These are phyloP conservation scores for Dicyema japonicum DNA, from an alignment of 1,140 invertebrate genomes.

Conservation along the genomic window DNA sequence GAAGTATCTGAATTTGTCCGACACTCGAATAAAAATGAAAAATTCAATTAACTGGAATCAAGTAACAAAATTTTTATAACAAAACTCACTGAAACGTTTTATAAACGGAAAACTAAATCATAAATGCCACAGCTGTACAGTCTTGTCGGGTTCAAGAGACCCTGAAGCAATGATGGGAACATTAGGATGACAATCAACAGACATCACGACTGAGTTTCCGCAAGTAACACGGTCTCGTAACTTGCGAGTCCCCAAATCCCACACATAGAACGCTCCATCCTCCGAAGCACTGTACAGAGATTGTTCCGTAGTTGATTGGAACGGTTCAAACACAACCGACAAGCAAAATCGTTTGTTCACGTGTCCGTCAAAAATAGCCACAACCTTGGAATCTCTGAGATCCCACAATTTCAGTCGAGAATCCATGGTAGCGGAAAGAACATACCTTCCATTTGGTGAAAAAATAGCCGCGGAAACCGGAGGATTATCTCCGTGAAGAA, in stretches of 20 bases:
- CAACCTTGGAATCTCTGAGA: slow-evolving; percentile 61
- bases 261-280: too few species aligned
- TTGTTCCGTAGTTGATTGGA: too few species aligned
- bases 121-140: slow-evolving; percentile 95
- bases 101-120: too few species aligned
- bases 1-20: too few species aligned
- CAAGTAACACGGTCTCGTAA: too few species aligned
- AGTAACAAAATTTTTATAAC: too few species aligned
- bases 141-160: slow-evolving; percentile 86
- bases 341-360: slow-evolving; percentile 97
- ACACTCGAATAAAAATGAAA: too few species aligned
- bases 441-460: slow-evolving; percentile 96
- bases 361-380: slow-evolving; percentile 87
- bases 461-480: slow-evolving; percentile 99
- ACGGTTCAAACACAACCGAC: too few species aligned
- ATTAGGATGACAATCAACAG: slow-evolving; percentile 84
- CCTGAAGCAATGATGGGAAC: slow-evolving; percentile 96
- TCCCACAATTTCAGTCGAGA: slow-evolving; percentile 87
- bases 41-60: too few species aligned
- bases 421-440: slow-evolving; percentile 77
- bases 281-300: too few species aligned
- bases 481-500: slow-evolving; percentile 56
- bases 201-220: slow-evolving; percentile 80
- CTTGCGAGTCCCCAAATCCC: too few species aligned
- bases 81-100: too few species aligned